Evolutionary conservation across 2,113 vertebrate genomes (phyloP).

Genomic region (Colaptes auratus): DNA sequence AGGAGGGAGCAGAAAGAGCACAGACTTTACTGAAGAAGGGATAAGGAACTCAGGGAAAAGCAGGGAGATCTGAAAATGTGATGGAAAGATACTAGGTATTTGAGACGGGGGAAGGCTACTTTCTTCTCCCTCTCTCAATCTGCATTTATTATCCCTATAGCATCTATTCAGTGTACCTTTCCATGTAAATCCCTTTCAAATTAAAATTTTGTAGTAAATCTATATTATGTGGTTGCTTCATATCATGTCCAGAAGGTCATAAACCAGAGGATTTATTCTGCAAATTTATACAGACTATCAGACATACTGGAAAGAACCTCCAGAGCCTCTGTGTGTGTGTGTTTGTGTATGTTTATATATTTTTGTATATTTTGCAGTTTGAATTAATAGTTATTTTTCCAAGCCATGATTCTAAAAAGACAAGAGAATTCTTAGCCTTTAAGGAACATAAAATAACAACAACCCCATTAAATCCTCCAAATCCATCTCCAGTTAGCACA

Average conservation of each 20-base stretch:
- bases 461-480: neutral
- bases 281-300: neutral
- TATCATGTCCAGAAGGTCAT: neutral
- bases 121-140: accelerated
- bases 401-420: neutral
- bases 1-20: neutral
- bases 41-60: neutral
- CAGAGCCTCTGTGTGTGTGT: neutral
- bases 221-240: neutral
- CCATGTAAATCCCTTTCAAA: neutral
- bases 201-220: neutral
- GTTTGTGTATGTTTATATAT: neutral
- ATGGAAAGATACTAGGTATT: neutral
- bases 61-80: neutral
- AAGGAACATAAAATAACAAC: neutral
- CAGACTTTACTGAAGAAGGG: neutral
- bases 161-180: neutral
- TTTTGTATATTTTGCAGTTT: neutral
- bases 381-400: neutral
- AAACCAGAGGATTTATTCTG: neutral
- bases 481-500: neutral
- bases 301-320: neutral
- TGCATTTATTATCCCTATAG: neutral
- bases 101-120: neutral
- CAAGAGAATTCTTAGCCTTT: neutral